These are phyloP conservation scores for Caerostris darwini DNA, from an alignment of 1,140 invertebrate genomes.

Conservation along the genomic window DNA sequence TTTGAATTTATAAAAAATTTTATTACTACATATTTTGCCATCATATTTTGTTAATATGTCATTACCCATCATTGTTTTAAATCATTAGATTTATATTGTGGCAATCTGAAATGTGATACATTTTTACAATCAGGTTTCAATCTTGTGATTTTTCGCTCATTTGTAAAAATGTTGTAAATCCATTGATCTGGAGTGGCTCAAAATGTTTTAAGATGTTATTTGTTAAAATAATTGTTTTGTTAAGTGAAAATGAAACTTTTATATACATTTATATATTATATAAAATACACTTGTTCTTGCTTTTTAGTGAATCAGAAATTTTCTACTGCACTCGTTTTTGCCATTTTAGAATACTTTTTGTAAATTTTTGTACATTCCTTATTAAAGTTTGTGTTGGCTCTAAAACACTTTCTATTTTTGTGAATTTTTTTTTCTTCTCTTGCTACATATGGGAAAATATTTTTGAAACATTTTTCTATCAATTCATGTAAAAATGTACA, in stretches of 20 bases:
- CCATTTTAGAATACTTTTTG: conserved; percentile 45
- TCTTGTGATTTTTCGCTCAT: conserved; percentile 56
- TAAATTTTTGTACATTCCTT: conserved; percentile 73
- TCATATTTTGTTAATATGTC: background rate
- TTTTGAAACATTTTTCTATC: conserved; percentile 12
- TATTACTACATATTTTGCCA: background rate
- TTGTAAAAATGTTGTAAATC: conserved; percentile 43
- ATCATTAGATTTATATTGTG: conserved; percentile 24
- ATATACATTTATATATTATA: conserved; percentile 14
- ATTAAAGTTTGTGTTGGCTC: conserved; percentile 28
- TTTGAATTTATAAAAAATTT: background rate
- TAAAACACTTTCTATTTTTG: conserved; percentile 39
- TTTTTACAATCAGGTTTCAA: conserved; percentile 69
- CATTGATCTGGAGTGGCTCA: conserved; percentile 19
- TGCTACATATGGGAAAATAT: background rate
- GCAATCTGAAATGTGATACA: conserved; percentile 71
- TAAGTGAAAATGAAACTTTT: conserved; percentile 34
- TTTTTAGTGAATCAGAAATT: conserved; percentile 29
- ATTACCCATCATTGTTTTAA: background rate
- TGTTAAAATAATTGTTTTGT: conserved; percentile 60
- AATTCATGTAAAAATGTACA: conserved; percentile 67
- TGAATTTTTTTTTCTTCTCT: background rate
- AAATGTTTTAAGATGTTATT: conserved; percentile 58
- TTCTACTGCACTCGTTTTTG: conserved; percentile 67
- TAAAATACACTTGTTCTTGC: conserved; percentile 30